These are phyloP conservation scores for Falco concolor DNA, from an alignment of 2,797 vertebrate genomes.

Conservation along the genomic window DNA sequence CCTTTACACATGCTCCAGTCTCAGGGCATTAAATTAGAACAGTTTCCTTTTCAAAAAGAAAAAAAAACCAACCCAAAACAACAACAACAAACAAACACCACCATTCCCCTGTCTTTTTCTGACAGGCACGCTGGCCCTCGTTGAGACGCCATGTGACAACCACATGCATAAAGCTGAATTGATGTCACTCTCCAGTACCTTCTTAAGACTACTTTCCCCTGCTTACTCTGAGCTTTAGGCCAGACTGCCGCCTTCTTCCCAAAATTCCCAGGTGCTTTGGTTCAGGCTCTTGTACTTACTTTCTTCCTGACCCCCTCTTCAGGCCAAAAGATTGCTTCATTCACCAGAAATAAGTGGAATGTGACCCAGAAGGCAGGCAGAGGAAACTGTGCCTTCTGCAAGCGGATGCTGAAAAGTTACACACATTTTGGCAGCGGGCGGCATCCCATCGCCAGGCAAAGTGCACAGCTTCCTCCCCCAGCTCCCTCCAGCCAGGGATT, in stretches of 20 bases:
- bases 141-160: not conserved
- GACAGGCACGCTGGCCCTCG: not conserved
- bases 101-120: too few species aligned
- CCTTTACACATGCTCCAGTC: not conserved
- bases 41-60: not conserved
- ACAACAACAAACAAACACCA: not conserved
- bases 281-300: not conserved
- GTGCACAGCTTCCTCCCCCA: not conserved
- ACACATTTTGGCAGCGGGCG: not conserved
- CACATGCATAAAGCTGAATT: not conserved
- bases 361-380: not conserved
- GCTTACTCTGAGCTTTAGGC: not conserved
- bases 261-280: not conserved
- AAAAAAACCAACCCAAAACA: too few species aligned
- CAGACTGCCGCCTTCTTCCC: not conserved
- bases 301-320: not conserved
- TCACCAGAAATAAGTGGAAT: not conserved
- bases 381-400: not conserved
- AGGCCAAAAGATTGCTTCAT: not conserved
- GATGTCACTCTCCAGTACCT: not conserved
- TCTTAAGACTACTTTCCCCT: accelerated
- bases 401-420: not conserved
- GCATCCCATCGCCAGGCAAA: not conserved
- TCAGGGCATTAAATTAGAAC: not conserved
- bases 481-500: not conserved